Base-by-base conservation (phyloP, 2,113 vertebrate species). In the Probosciger aterrimus region DNA sequence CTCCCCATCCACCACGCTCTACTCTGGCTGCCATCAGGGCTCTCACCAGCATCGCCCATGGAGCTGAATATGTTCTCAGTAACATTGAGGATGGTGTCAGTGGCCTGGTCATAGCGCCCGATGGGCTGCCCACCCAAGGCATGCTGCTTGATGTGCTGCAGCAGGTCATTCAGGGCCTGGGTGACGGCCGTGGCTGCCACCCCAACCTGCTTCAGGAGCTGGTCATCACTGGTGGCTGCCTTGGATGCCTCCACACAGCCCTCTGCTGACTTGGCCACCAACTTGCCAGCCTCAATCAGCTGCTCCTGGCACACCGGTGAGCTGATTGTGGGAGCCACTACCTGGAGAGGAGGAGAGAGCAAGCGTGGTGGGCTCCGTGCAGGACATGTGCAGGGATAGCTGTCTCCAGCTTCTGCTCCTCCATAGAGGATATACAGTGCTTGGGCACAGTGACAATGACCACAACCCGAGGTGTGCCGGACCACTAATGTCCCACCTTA, bases 1-100 rank as follows among this genome's bases (percentile, higher is more conserved):
- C 25, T 80, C 35, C 15, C 49, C 28, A 65, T 25, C 11, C 53
- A 31, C 6, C 2, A 2, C 5, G 22, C 14, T 68, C 20, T 44
- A 6, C 18, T 6, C 9, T 4, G 3, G 20, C 5, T 49, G 22
- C 24, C 47, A 47, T 35, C 24, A n/a, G 27, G 10, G 5, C 14
- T 70, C 93, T 97, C 94, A 99, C 99, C 99, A 23, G 99, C 99
- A 11, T 99, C 99, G 7, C 99, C 99, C 99, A 99, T 99, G n/a
- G 99, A 99, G 97, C 99, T 99, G 97, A 99, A 99, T 98, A 99
- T 99, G 96, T 99, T 99, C 97, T 99, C 99, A 0, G 99, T 99
- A 92, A 99, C 98, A 0, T 99, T 99, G 74, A 99, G 98, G 95
- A 99, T 99, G 94, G 99, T 99, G 97, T 99, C 99, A 0, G 99